Conservation (phyloP, 2,888 invertebrate genomes). For the Romanomermis culicivorax region DNA sequence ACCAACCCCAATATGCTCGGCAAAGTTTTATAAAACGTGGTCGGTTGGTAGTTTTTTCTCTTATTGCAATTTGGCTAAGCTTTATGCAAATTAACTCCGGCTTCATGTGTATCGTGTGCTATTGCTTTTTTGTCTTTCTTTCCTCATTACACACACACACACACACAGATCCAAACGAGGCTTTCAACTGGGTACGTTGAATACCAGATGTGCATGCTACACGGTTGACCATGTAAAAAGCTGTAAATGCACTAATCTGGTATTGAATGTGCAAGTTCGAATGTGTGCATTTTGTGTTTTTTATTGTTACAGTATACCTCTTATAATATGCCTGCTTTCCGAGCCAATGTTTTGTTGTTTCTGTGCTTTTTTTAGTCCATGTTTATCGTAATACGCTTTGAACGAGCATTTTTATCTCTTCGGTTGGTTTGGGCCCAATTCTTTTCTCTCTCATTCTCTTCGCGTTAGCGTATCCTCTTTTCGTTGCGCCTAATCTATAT, state of each 20-base stretch:
- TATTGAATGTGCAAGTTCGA: conserved; percentile 45
- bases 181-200: conserved; percentile 45
- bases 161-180: no score
- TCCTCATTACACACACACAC: no score
- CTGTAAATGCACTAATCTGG: conserved; percentile 99
- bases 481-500: no score
- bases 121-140: no score
- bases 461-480: neutral
- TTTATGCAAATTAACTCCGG: no score
- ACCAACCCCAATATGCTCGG: no score
- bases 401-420: no score
- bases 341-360: neutral
- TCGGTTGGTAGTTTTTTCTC: no score
- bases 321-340: neutral
- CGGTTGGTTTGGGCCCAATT: no score
- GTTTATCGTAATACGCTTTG: neutral
- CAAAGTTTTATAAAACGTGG: no score
- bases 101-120: no score
- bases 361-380: neutral
- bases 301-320: neutral
- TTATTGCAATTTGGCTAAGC: no score
- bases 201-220: conserved; percentile 97
- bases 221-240: conserved; percentile 42
- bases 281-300: neutral
- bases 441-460: neutral